Evolutionary conservation across 2,888 invertebrate genomes (phyloP).

Genomic region (Platycheirus albimanus): DNA sequence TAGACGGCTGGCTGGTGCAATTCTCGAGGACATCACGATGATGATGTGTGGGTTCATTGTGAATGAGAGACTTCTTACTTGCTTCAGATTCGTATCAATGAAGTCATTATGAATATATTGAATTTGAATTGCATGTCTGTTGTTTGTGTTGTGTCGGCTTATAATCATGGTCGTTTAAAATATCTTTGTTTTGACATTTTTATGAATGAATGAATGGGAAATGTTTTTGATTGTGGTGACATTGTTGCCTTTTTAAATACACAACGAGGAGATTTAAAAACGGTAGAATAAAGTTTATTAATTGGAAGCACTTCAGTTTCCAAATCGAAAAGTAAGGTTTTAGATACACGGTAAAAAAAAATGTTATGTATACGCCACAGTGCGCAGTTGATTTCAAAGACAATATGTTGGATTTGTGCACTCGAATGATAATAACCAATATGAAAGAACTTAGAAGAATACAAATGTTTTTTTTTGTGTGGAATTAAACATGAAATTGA

Average conservation of each 20-base stretch:
- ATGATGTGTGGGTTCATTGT: constrained; percentile 36
- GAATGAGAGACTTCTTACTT: constrained; percentile 33
- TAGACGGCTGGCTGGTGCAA: constrained; percentile 17
- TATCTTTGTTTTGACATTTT: constrained; percentile 32
- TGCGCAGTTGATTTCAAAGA: too few relatives aligned
- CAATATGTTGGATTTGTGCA: too few relatives aligned
- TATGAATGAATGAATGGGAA: constrained; percentile 19
- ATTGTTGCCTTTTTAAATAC: too few relatives aligned
- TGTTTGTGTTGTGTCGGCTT: constrained; percentile 18
- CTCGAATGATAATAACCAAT: too few relatives aligned
- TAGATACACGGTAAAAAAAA: background rate
- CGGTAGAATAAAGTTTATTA: too few relatives aligned
- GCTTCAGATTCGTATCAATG: constrained; percentile 24
- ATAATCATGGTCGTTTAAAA: constrained; percentile 26
- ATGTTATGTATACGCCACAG: constrained; percentile 22
- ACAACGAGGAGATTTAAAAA: too few relatives aligned
- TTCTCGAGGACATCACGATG: constrained; percentile 47
- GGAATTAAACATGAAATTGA: too few relatives aligned
- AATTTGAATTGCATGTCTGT: background rate
- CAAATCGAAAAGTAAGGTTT: background rate
- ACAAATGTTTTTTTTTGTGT: too few relatives aligned
- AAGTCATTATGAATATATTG: constrained; percentile 25
- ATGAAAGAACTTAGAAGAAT: too few relatives aligned
- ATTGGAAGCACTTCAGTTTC: too few relatives aligned
- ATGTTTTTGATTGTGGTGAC: background rate